phyloP scores from a whole-genome alignment of 2,113 vertebrate species.

The Mustelus asterias region DNA sequence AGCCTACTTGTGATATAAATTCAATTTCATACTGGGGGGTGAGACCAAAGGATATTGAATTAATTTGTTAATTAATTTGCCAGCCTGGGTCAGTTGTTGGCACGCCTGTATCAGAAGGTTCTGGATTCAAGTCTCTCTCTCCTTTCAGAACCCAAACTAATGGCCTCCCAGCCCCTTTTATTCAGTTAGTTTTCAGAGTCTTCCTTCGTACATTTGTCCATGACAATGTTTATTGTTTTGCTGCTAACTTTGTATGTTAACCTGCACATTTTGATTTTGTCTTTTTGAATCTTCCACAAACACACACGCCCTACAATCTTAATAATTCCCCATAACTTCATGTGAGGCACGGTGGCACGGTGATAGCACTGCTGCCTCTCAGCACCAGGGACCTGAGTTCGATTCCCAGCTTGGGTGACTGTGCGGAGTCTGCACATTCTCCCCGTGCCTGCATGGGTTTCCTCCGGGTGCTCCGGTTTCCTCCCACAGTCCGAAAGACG shows the following conservation, averaged over 20 bases:
- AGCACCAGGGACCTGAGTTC: too few relatives aligned
- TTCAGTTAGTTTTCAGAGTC: neutral
- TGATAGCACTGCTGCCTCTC: too few relatives aligned
- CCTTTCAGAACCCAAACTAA: neutral
- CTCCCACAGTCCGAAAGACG: too few relatives aligned
- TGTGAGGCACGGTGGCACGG: too few relatives aligned
- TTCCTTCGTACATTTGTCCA: neutral
- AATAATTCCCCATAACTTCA: neutral
- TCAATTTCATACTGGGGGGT: neutral
- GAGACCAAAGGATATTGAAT: neutral
- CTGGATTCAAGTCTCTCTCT: neutral
- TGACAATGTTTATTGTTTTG: neutral
- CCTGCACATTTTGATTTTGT: neutral
- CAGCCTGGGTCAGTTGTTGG: neutral
- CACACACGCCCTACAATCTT: neutral
- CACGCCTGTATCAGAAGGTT: neutral
- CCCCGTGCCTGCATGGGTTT: too few relatives aligned
- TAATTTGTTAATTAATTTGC: neutral
- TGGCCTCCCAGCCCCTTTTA: neutral
- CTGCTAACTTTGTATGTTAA: neutral
- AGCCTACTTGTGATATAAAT: too few relatives aligned
- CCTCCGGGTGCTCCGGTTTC: too few relatives aligned
- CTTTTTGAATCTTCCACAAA: neutral
- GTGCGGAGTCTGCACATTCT: too few relatives aligned
- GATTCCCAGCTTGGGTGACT: too few relatives aligned